Conservation (phyloP, 53 echinoderm and acorn worm genomes). For the Holothuria leucospilota region DNA sequence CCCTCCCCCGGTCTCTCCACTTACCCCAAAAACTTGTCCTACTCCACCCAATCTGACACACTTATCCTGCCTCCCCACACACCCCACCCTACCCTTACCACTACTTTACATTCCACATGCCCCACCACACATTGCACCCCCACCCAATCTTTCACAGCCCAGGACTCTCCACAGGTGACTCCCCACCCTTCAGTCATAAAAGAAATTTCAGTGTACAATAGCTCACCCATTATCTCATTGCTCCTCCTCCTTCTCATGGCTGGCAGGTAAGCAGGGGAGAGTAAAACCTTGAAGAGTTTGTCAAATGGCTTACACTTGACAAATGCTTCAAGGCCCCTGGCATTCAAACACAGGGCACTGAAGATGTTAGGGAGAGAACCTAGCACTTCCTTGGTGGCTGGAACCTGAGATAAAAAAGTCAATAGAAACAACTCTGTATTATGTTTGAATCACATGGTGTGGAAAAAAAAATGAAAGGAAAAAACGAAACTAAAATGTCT, state of each 20-base stretch:
- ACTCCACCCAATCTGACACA: too few relatives aligned
- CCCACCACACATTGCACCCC: too few relatives aligned
- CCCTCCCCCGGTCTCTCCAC: too few relatives aligned
- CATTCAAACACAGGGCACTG: conserved; percentile 95
- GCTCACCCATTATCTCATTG: conserved; percentile 47
- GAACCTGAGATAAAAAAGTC: conserved; percentile 68
- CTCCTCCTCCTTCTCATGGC: conserved; percentile 93
- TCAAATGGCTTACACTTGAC: conserved; percentile 98
- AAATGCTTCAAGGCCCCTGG: conserved; percentile 94
- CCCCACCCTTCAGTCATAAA: too few relatives aligned
- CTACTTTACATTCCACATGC: too few relatives aligned
- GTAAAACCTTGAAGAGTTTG: conserved; percentile 96
- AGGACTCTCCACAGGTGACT: too few relatives aligned
- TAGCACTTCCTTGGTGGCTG: conserved; percentile 96
- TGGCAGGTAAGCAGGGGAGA: conserved; percentile 95
- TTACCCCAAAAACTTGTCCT: too few relatives aligned
- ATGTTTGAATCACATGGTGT: neutral
- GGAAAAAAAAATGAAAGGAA: neutral
- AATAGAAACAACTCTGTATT: neutral
- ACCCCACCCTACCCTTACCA: too few relatives aligned
- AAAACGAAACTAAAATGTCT: too few relatives aligned
- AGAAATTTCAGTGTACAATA: too few relatives aligned
- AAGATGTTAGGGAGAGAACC: conserved; percentile 98
- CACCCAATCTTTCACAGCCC: too few relatives aligned
- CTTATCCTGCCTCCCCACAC: too few relatives aligned